Percentiles rank a stretch among this genome's conserved stretches.
phyloP scores from a whole-genome alignment of 37 sponge, comb jelly and placozoan genomes.

The Hormiphora californensis region DNA sequence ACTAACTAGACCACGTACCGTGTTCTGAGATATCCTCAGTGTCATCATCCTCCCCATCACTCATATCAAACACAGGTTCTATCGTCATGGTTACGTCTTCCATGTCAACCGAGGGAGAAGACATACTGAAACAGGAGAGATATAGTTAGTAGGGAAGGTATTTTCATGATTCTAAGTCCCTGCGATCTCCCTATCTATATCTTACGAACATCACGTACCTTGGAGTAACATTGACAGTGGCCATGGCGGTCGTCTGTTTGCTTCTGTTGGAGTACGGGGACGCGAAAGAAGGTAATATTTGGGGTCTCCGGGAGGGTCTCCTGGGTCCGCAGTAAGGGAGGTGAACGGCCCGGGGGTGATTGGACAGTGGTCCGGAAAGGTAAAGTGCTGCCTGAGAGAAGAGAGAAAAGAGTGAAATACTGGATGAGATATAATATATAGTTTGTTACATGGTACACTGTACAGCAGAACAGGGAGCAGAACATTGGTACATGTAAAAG shows the following conservation, averaged over 20 bases:
- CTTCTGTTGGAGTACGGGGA: not conserved
- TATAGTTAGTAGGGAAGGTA: too few species aligned
- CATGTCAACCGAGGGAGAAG: slow-evolving; percentile 49
- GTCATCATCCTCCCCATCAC: slow-evolving; percentile 6
- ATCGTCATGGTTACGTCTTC: slow-evolving; percentile 52
- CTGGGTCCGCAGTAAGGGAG: too few species aligned
- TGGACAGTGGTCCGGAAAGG: slow-evolving; percentile 26
- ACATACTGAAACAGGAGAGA: not conserved
- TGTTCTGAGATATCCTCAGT: not conserved
- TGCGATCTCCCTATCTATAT: not conserved
- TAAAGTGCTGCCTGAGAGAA: slow-evolving; percentile 47
- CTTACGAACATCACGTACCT: not conserved
- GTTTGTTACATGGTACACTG: too few species aligned
- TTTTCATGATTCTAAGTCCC: too few species aligned
- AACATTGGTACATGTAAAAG: too few species aligned
- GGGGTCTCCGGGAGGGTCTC: too few species aligned
- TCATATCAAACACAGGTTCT: slow-evolving; percentile 49
- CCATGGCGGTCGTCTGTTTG: slow-evolving; percentile 44
- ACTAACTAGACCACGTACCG: too few species aligned
- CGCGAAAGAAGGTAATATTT: too few species aligned
- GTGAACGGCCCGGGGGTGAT: not conserved
- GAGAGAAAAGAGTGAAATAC: too few species aligned
- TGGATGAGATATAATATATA: too few species aligned
- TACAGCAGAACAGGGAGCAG: too few species aligned
- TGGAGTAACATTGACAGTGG: slow-evolving; percentile 45